Evolutionary conservation across 1,140 invertebrate genomes (phyloP), one percentile per base, ranked within the genome.

Genomic region (Anastrepha ludens): DNA sequence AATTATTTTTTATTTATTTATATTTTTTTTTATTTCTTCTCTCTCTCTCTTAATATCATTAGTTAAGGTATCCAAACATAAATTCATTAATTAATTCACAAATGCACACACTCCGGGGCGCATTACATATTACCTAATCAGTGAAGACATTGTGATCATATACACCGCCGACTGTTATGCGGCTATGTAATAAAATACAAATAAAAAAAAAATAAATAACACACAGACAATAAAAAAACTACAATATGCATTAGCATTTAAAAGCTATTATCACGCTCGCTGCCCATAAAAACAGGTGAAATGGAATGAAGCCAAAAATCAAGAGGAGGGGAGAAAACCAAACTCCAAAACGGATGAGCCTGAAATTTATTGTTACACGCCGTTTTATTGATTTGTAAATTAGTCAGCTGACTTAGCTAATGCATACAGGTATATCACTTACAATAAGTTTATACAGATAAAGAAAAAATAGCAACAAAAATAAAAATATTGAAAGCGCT

Each of bases 321-420:
- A 20, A 3, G 20, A 13, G 39, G 4, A 67, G 39, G 29, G 65
- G 9, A 67, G 11, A n/a, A 11, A 8, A 13, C 55, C 7, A 58
- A 11, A 67, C 65, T 41, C 29, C 17, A 41, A 67, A 11, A 11
- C 29, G 65, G 65, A 41, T 67, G 65, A 41, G 65, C 1, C 20
- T 67, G n/a, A 67, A 67, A 67, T 67, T 39, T 67, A 39, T 67
- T 67, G 13, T 9, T 29, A 39, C 8, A 67, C 29, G 65, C 29
- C 11, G 39, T 67, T 67, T 13, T 29, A 67, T 67, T 67, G 65
- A 41, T 67, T 67, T 67, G 15, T 41, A 67, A 67, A 67, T 67
- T 67, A 67, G 65, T 41, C 65, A 41, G 65, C 65, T 29, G 29
- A 39, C 65, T 67, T 39, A 3, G 39, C 13, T 39, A 67, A 67